These are phyloP conservation scores for Rhinolophus ferrumequinum DNA, from an alignment of 2,113 vertebrate genomes.

Conservation along the genomic window DNA sequence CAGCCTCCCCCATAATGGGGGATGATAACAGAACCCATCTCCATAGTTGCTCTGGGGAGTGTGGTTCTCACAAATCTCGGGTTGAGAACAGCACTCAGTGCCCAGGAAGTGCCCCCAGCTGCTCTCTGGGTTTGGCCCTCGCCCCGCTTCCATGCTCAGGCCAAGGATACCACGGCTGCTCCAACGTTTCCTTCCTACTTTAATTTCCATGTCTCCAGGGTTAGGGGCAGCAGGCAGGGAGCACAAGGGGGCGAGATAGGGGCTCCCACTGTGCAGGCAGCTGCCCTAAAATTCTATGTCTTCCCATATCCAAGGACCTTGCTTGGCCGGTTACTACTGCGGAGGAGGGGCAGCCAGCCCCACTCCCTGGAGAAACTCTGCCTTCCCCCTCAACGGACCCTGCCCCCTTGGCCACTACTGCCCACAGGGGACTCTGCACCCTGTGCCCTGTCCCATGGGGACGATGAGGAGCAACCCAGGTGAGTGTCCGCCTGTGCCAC, in stretches of 20 bases:
- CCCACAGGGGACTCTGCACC: slow-evolving; percentile 86
- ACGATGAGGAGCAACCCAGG: slow-evolving; percentile 89
- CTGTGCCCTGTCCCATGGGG: slow-evolving; percentile 90
- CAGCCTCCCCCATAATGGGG: background rate
- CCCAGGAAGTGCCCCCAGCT: background rate
- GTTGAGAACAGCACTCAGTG: background rate
- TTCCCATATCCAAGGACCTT: slow-evolving; percentile 85
- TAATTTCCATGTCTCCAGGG: background rate
- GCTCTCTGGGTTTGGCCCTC: background rate
- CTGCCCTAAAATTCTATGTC: background rate
- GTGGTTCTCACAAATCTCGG: too few relatives aligned
- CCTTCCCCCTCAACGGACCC: slow-evolving; percentile 86
- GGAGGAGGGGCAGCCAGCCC: slow-evolving; percentile 88
- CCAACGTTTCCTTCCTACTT: background rate
- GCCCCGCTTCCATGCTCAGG: background rate
- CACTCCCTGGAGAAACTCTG: slow-evolving; percentile 81
- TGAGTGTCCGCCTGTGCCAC: slow-evolving; percentile 65
- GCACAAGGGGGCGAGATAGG: rapidly evolving
- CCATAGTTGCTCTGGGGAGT: too few relatives aligned
- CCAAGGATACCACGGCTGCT: background rate
- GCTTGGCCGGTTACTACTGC: slow-evolving; percentile 92
- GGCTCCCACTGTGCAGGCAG: background rate
- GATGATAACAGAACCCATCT: too few relatives aligned
- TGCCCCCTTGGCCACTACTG: slow-evolving; percentile 93
- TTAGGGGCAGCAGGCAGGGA: background rate